A percentile compares a stretch with the other conserved stretches of the same genome.
These are phyloP conservation scores for Trematocara nigrifrons DNA, from an alignment of 2,113 vertebrate species.

Conservation along the genomic window DNA sequence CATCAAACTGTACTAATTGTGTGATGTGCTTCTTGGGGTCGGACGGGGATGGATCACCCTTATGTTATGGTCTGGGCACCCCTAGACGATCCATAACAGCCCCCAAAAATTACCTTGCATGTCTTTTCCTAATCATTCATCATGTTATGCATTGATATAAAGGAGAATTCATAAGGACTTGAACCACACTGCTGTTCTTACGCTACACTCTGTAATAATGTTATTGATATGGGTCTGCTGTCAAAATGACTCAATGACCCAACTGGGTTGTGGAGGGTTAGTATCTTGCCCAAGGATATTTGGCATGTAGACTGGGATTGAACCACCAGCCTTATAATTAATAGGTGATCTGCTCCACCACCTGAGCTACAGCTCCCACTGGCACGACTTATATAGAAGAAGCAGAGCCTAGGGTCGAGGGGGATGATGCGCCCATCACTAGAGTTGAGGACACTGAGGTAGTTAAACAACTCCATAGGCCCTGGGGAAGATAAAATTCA, in stretches of 20 bases:
- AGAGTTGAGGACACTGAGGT: not conserved
- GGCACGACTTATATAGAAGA: not conserved
- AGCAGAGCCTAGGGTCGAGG: not conserved
- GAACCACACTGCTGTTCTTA: not conserved
- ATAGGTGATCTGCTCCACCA: not conserved
- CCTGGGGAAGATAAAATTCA: not conserved
- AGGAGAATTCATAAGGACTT: not conserved
- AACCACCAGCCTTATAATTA: not conserved
- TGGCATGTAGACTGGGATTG: not conserved
- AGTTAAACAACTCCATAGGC: not conserved
- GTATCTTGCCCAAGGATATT: not conserved
- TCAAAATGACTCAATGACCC: not conserved
- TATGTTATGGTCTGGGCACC: not conserved
- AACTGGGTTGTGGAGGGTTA: not conserved
- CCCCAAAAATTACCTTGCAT: not conserved
- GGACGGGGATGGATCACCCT: not conserved
- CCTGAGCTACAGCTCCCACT: not conserved
- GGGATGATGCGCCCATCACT: not conserved
- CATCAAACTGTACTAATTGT: not conserved
- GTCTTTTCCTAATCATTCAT: not conserved
- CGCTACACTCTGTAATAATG: not conserved
- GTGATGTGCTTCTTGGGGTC: not conserved
- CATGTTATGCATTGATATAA: not conserved
- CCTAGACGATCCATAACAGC: not conserved
- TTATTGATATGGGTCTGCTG: not conserved